Evolutionary conservation across 2,113 vertebrate species (phyloP), one percentile per base, ranked within the genome.

Genomic region (Ceyx cyanopectus): DNA sequence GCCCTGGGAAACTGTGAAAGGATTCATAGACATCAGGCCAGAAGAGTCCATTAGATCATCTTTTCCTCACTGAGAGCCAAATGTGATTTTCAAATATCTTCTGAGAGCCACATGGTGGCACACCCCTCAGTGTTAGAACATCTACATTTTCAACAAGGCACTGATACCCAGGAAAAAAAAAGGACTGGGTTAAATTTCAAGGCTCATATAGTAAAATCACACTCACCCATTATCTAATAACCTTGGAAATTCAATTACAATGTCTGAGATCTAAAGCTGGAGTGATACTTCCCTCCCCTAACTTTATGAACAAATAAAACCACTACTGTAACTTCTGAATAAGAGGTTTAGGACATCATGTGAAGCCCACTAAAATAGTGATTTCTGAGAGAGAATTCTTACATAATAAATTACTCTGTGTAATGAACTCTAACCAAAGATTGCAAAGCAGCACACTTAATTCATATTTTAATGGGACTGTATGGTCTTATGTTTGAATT

Each of bases 31-130:
- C 53, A 18, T 13, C 1, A 5, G 40, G 57, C 91, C 89, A 91
- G 54, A 37, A 56, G 41, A 91, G 66, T n/a, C 73, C 61, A 84
- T 95, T 89, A 92, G 84, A 72, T 96, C 83, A 90, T 81, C 60
- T 88, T 93, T 95, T 96, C 84, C 69, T 90, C 62, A 53, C 26
- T n/a, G 57, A 87, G 61, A 53, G 69, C 77, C 74, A 86, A 90
- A 65, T 63, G 40, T 43, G 43, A 46, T 50, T 90, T 90, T 84
- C 66, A 81, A 67, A 65, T 65, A 81, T 65, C 48, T 88, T 81
- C 75, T 67, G 14, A 81, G 74, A 93, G 37, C 57, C 69, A 68
- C 48, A 43, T 4, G 4, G 29, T 86, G 83, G 34, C 77, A 90
- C 74, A 83, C 9, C 66, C 57, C 8, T 34, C 32, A 45, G 40